Percentiles rank a stretch among this genome's conserved stretches.
Conservation (phyloP, 35 echinoderm and acorn worm species). For the Strongylocentrotus purpuratus region DNA sequence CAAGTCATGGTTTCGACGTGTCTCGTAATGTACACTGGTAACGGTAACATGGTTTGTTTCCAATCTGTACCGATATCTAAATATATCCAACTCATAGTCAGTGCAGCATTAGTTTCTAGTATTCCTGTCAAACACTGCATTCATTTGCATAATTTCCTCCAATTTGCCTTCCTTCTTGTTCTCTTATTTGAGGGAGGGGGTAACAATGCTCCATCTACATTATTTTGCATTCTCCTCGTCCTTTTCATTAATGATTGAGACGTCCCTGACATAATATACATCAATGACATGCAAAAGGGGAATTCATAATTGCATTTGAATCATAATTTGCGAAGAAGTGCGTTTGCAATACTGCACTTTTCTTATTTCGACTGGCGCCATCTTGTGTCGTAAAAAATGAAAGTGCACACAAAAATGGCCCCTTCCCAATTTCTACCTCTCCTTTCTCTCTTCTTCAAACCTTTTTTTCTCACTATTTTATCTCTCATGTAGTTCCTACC, state of each 20-base stretch:
- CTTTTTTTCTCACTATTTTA: background rate
- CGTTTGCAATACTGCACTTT: background rate
- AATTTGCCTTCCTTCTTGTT: no score
- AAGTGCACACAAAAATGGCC: background rate
- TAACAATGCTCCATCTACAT: background rate
- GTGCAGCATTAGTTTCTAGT: no score
- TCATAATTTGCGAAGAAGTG: background rate
- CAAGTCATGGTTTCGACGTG: slow-evolving; percentile 39
- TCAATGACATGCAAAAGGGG: no score
- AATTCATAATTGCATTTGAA: background rate
- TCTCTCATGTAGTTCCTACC: no score
- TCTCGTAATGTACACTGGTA: background rate
- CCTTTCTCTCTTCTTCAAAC: background rate
- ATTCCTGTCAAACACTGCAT: no score
- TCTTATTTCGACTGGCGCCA: slow-evolving; percentile 7
- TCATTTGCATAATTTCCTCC: no score
- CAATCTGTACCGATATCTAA: no score
- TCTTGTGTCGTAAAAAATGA: background rate
- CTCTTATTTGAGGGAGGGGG: no score
- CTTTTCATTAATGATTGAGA: background rate
- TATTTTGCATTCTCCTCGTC: background rate
- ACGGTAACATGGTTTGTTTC: no score
- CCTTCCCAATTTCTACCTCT: background rate
- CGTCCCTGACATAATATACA: background rate
- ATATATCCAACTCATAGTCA: no score